phyloP scores from a whole-genome alignment of 1,140 invertebrate species.

The Drosophila punjabiensis region DNA sequence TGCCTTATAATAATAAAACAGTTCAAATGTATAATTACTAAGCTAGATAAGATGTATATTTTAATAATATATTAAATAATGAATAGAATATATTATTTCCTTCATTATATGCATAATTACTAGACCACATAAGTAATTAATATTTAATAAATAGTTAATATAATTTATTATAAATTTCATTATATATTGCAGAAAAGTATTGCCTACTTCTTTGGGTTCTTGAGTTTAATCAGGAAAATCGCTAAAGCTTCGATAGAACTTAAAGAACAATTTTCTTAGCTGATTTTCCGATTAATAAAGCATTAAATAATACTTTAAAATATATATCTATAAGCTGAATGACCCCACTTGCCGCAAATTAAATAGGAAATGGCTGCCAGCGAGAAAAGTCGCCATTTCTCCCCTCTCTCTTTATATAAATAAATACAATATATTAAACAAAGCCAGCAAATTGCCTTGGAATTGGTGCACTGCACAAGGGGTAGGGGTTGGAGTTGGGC shows the following conservation, averaged over 20 bases:
- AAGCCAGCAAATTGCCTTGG: constrained; percentile 37
- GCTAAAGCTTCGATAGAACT: no score
- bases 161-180: no score
- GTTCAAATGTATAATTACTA: not conserved
- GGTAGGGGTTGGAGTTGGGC: not conserved
- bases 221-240: not conserved
- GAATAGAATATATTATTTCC: no score
- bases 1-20: no score
- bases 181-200: not conserved
- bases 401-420: not conserved
- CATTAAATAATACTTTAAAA: not conserved
- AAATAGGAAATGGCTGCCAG: constrained; percentile 7
- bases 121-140: no score
- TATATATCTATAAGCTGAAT: not conserved
- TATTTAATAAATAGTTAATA: no score
- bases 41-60: not conserved
- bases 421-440: constrained; percentile 32
- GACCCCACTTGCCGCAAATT: constrained; percentile 11
- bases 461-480: constrained; percentile 13
- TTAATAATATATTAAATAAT: not conserved
- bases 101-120: no score
- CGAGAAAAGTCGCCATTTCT: not conserved
- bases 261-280: not conserved
- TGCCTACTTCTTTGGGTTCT: not conserved
- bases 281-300: not conserved